Evolutionary conservation across 2,797 vertebrate species (phyloP), one percentile per base, ranked within the genome.

Genomic region (Hemibagrus guttatus): DNA sequence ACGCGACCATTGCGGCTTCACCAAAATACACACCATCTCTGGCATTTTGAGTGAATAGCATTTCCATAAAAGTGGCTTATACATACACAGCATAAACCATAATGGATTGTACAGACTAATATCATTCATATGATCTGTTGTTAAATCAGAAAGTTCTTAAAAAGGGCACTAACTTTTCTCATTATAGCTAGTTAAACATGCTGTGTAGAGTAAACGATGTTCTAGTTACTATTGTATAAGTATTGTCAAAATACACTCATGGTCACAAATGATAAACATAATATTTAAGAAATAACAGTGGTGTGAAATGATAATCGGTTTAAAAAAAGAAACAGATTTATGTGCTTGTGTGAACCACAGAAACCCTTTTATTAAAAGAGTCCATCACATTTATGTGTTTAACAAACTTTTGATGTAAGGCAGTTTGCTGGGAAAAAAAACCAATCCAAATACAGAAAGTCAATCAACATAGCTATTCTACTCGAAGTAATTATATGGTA

Each of bases 391-490:
- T 42, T 12, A 75, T 52, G 72, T n/a, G 42, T 28, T 79, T 80
- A 72, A 26, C 39, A 61, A 42, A 76, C 85, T 63, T 68, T 39
- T 66, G 63, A 78, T 28, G 46, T 59, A 23, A 80, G 66, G 54
- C 4, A 74, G 68, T 39, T 63, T 56, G 61, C 56, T 68, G 39
- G 75, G 52, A 84, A 83, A 31, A 75, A 49, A 72, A 13, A 52
- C 17, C 78, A 72, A 59, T 49, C 64, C 75, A 66, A 85, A 58
- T 85, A 72, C 54, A 86, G 59, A 81, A 81, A 72, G 56, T 81
- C 49, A 17, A 72, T 74, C 58, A 82, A 39, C 68, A 39, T 28
- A 26, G 58, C 54, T 28, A 2, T 58, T 81, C 66, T 39, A 23
- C 49, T 7, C 58, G 72, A 52, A 75, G 26, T 82, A 64, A 86